Conservation (phyloP, 2,888 invertebrate genomes). For the Andrena fulva region DNA sequence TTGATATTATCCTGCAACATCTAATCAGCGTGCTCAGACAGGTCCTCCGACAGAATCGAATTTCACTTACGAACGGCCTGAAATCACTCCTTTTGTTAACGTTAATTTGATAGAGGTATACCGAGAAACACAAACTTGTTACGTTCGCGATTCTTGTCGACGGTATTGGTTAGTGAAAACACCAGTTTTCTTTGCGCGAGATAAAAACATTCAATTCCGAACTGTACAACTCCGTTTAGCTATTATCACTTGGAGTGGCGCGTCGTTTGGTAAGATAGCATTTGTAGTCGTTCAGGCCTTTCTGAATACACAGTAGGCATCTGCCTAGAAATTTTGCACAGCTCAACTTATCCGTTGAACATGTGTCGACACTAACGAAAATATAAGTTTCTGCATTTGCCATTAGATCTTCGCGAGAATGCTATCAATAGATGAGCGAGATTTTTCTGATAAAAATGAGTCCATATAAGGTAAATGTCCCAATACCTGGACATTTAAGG, state of each 20-base stretch:
- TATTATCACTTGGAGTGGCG: too few species aligned
- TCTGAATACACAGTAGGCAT: too few species aligned
- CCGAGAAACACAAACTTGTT: neutral
- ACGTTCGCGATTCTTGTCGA: neutral
- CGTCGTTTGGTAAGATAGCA: neutral
- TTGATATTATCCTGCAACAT: conserved; percentile 38
- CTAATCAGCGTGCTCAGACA: conserved; percentile 16
- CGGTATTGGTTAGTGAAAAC: neutral
- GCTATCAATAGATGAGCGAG: too few species aligned
- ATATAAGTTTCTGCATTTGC: too few species aligned
- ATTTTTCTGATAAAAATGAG: too few species aligned
- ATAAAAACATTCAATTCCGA: neutral
- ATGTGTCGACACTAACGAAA: too few species aligned
- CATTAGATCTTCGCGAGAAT: too few species aligned
- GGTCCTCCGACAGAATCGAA: conserved; percentile 32
- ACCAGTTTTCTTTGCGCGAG: neutral
- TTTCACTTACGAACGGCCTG: conserved; percentile 24
- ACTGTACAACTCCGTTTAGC: too few species aligned
- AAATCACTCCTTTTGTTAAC: neutral
- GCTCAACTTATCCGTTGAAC: too few species aligned
- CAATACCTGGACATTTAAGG: too few species aligned
- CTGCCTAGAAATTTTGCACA: too few species aligned
- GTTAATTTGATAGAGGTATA: neutral
- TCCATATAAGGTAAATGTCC: too few species aligned
- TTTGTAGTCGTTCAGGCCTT: neutral